phyloP scores from a whole-genome alignment of 2,888 invertebrate species.

The Nezara viridula region DNA sequence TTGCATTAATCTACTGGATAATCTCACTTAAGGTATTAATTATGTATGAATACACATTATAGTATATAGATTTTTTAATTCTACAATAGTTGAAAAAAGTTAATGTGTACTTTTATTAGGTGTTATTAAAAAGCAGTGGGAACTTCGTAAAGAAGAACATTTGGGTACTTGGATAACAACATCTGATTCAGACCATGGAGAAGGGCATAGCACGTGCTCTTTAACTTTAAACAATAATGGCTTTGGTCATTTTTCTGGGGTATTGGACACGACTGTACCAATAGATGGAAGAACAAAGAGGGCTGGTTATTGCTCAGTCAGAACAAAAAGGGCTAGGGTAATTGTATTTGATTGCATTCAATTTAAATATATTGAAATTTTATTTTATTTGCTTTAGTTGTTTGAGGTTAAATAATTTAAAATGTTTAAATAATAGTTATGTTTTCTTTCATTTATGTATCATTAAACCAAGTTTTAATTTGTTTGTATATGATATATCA shows the following conservation, averaged over 20 bases:
- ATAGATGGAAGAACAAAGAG: conserved; percentile 84
- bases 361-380: neutral
- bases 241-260: conserved; percentile 81
- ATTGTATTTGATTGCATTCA: conserved; percentile 65
- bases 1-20: no score
- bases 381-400: no score
- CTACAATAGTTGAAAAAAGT: no score
- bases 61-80: no score
- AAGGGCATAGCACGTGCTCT: conserved; percentile 74
- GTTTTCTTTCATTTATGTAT: no score
- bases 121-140: conserved; percentile 82
- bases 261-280: conserved; percentile 78
- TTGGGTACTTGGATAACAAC: conserved; percentile 82
- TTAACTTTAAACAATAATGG: conserved; percentile 75
- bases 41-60: no score
- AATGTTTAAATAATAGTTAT: no score
- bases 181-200: conserved; percentile 83
- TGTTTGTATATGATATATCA: no score
- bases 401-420: no score
- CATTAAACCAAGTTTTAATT: no score
- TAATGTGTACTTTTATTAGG: conserved; percentile 70
- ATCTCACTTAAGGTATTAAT: no score
- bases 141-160: conserved; percentile 76
- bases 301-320: conserved; percentile 87
- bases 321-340: conserved; percentile 78